Evolutionary conservation across 2,888 invertebrate species (phyloP).

Genomic region (Lamellibrachia satsuma): DNA sequence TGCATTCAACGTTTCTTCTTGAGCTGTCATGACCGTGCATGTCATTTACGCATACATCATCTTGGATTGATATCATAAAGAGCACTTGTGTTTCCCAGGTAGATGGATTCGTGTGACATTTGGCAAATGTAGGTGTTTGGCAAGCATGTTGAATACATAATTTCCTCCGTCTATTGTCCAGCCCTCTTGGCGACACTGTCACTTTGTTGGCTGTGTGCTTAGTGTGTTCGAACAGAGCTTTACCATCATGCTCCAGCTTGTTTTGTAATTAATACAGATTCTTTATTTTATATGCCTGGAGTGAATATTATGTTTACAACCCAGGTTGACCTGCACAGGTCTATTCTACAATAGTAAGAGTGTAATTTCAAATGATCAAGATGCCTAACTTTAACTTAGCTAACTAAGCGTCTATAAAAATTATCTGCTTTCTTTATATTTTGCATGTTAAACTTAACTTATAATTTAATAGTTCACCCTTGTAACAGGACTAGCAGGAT

Average conservation of each 20-base stretch:
- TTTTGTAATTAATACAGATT: neutral
- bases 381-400: no score
- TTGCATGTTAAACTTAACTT: no score
- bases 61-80: constrained; percentile 17
- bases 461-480: no score
- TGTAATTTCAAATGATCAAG: no score
- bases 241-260: neutral
- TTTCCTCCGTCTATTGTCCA: neutral
- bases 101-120: constrained; percentile 13
- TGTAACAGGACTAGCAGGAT: no score
- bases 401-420: no score
- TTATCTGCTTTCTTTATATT: no score
- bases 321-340: neutral
- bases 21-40: neutral
- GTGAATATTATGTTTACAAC: neutral
- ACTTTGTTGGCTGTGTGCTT: neutral
- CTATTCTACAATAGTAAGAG: neutral
- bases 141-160: constrained; percentile 10
- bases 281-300: neutral
- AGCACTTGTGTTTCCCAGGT: neutral
- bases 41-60: constrained; percentile 9
- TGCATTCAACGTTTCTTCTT: neutral
- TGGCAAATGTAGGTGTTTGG: constrained; percentile 4
- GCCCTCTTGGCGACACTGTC: neutral
- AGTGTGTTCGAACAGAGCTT: neutral